A percentile compares a stretch with the other conserved stretches of the same genome.
phyloP scores from a whole-genome alignment of 2,113 vertebrate species.

The Ivindomyrus marchei region DNA sequence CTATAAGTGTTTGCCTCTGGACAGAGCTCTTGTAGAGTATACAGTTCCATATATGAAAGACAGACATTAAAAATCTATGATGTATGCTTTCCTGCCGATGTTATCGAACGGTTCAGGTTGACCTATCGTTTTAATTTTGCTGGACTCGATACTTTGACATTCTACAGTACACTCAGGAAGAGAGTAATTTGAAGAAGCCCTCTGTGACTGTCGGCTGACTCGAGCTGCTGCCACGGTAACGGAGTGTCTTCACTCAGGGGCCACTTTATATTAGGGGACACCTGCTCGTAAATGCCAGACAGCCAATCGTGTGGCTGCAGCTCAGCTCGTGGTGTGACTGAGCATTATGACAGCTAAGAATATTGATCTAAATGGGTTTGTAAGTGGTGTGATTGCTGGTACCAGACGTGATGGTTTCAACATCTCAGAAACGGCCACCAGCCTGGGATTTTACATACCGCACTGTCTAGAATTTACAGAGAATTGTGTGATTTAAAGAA shows the following conservation, averaged over 20 bases:
- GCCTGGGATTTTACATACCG: not conserved
- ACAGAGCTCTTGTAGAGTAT: not conserved
- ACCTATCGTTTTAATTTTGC: constrained; percentile 12
- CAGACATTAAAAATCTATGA: not conserved
- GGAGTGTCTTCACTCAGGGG: not conserved
- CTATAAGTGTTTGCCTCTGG: not conserved
- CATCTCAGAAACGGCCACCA: not conserved
- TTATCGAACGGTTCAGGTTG: not conserved
- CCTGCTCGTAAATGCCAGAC: not conserved
- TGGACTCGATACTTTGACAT: not conserved
- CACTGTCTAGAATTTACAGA: not conserved
- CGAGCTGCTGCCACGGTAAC: not conserved
- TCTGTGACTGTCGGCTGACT: not conserved
- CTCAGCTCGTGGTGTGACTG: not conserved
- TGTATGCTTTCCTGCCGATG: not conserved
- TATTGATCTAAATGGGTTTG: not conserved
- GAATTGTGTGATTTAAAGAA: not conserved
- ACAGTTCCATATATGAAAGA: not conserved
- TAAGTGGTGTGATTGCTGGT: not conserved
- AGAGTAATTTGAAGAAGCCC: not conserved
- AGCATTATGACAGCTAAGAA: not conserved
- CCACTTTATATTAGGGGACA: not conserved
- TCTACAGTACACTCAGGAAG: not conserved
- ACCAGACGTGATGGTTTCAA: not conserved
- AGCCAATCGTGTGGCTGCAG: not conserved